A percentile compares a stretch with the other conserved stretches of the same genome.
These are phyloP conservation scores for Pocillopora grandis DNA, from an alignment of 92 coral and sea anemone species.

Conservation along the genomic window DNA sequence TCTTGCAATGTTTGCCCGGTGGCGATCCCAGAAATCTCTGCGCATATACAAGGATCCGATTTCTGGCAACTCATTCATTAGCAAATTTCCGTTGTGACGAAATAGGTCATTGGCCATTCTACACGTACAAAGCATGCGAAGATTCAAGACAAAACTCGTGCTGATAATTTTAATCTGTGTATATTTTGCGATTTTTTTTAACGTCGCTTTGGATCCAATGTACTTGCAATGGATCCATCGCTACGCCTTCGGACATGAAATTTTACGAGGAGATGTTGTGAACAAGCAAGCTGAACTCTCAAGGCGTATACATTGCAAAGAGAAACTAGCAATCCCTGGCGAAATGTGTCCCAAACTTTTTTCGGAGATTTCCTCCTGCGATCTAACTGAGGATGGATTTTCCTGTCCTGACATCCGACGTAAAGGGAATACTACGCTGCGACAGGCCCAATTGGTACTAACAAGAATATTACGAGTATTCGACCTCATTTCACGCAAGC, in stretches of 20 bases:
- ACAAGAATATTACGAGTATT: slow-evolving; percentile 56
- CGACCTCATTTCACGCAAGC: slow-evolving; percentile 59
- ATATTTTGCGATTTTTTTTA: background rate
- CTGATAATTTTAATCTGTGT: background rate
- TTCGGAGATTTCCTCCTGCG: slow-evolving; percentile 34
- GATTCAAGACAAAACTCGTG: background rate
- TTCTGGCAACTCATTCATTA: no score
- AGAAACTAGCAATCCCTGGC: slow-evolving; percentile 1
- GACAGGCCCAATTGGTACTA: slow-evolving; percentile 54
- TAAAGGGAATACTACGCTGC: slow-evolving; percentile 29
- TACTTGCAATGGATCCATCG: background rate
- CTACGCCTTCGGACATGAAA: background rate
- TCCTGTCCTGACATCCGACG: slow-evolving; percentile 63
- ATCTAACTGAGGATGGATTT: background rate
- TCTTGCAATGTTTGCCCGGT: no score
- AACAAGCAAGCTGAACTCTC: background rate
- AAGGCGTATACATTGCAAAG: background rate
- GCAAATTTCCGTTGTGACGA: no score
- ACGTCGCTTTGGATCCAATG: background rate
- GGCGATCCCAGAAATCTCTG: no score
- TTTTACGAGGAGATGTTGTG: background rate
- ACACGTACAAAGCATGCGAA: background rate
- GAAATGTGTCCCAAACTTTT: slow-evolving; percentile 64
- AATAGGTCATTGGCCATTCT: no score
- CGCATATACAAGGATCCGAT: no score